Conservation (phyloP, 2,797 vertebrate species). For the Hydrocynus forskahlii region DNA sequence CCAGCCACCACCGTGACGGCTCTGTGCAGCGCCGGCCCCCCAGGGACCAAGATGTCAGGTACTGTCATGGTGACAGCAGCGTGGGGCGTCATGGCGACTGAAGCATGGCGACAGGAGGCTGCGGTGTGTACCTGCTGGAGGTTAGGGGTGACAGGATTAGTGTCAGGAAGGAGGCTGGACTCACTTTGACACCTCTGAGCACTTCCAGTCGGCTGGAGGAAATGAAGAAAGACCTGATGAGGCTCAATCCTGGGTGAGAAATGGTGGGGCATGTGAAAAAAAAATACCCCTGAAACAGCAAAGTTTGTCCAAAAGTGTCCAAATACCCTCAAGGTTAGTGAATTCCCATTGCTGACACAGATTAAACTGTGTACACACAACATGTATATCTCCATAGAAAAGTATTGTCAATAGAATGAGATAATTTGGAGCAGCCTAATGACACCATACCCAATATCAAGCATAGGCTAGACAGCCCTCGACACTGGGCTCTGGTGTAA, state of each 20-base stretch:
- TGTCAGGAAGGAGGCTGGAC: background rate
- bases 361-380: background rate
- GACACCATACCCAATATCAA: background rate
- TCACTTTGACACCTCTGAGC: constrained; percentile 14
- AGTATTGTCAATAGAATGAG: background rate
- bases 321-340: background rate
- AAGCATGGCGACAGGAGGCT: background rate
- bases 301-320: background rate
- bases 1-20: constrained; percentile 2
- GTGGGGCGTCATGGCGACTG: background rate
- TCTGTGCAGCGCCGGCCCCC: background rate
- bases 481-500: background rate
- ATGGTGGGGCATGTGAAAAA: background rate
- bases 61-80: background rate
- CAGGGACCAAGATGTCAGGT: constrained; percentile 8
- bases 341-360: background rate
- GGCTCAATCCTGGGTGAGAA: background rate
- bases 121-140: background rate
- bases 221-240: constrained; percentile 3
- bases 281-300: background rate
- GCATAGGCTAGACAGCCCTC: background rate
- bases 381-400: background rate
- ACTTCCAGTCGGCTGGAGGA: constrained; percentile 10
- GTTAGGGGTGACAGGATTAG: constrained; percentile 27
- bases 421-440: background rate